Evolutionary conservation across 2,888 invertebrate genomes (phyloP), one percentile per base, ranked within the genome.

Genomic region (Amblyjoppa fuscipennis): DNA sequence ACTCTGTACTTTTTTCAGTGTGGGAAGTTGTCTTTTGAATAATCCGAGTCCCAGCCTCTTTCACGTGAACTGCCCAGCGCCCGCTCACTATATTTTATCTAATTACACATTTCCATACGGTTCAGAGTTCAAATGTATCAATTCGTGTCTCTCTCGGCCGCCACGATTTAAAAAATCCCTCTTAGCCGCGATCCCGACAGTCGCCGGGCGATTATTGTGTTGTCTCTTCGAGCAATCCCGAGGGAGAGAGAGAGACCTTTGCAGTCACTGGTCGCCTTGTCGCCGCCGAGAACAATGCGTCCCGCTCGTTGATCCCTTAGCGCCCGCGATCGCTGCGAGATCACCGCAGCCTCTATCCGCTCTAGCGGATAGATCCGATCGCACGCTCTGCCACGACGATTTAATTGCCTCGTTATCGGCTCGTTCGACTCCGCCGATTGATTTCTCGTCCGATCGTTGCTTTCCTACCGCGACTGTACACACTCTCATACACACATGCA

Each of bases 361-460:
- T 70, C 71, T 53, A 53, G 56, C 59, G 73, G 49, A 34, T 66
- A 81, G 76, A 77, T 81, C 69, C 77, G 78, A 84, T 84, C 81
- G 77, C 69, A 64, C 77, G 74, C 45, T 76, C 64, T 64, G 68
- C 76, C 77, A 74, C 74, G 77, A 73, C 61, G 56, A 84, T 81
- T 84, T 84, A 84, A 84, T 84, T 81, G 84, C 84, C 84, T 84
- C 81, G 84, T 81, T 84, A 84, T 81, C 84, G 81, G 74, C 64
- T 51, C 56, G 78, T 64, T 78, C 77, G 68, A 77, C 61, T 66
- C 56, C 45, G 61, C 13, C 51, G 77, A 81, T 74, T 81, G 81
- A 81, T 81, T 84, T 81, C 71, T 78, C 74, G 81, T 68, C 41
- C 74, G 34, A 74, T 61, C 34, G 31, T 31, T 64, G 31, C 61